Evolutionary conservation across 2,888 invertebrate genomes (phyloP), one percentile per base, ranked within the genome.

Genomic region (Pemphredon lugubris): DNA sequence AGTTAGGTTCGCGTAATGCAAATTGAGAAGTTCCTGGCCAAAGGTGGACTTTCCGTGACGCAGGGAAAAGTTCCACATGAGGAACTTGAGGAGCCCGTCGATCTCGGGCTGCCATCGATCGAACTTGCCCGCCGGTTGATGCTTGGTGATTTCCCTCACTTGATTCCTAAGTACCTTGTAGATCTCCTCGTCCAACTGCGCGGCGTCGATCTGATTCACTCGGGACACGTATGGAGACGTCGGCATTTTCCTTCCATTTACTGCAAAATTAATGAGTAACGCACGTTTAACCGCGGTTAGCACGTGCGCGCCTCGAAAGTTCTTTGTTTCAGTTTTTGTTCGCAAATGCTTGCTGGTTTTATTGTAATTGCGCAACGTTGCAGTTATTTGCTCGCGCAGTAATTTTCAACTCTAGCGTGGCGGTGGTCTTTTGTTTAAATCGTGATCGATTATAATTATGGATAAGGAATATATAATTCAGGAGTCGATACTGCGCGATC

Each of bases 1-100:
- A 0, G 93, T 92, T 51, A 95, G 90, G 76, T 92, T 91, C 58
- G 92, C 92, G 86, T 97, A 97, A 77, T 93, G 93, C 34, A 97
- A 91, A 34, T 95, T 94, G 5, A 97, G 90, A 84, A 97, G 91
- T 81, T 95, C 94, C 86, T 97, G 97, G 0, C 97, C 97, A 91
- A 97, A 95, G 9, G 96, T 95, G 4, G 93, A 91, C 77, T 92
- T 92, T 63, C 93, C 92, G 79, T 92, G 91, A 69, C 92, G 92
- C 11, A 96, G 87, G 0, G 96, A 94, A 82, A 94, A 93, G 81
- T 93, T 92, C 91, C 95, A 94, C 67, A 96, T 92, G 64, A 93
- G 91, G 73, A 94, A 91, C 83, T 93, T 91, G 54, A 96, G 90
- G 3, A 94, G 51, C 7, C 94, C 90, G 84, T 95, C 94, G 21